Conservation (phyloP, 2,113 vertebrate genomes). For the Terrapene triunguis region DNA sequence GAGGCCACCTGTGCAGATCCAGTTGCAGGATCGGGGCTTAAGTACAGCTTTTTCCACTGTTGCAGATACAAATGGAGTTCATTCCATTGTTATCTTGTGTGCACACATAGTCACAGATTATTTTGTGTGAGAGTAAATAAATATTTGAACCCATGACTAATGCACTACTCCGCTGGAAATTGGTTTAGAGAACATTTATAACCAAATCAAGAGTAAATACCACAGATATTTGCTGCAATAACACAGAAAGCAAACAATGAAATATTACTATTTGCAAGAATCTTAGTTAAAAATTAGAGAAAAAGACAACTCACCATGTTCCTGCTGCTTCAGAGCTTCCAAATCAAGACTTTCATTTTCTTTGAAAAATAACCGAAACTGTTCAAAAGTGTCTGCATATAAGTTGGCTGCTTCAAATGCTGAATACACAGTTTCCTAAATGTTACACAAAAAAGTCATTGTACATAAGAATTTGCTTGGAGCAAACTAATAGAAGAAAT, state of each 20-base stretch:
- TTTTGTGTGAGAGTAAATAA: not conserved
- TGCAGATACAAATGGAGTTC: not conserved
- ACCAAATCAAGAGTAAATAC: not conserved
- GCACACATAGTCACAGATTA: not conserved
- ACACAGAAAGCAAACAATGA: not conserved
- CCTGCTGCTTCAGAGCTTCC: slow-evolving; percentile 76
- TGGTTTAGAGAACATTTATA: not conserved
- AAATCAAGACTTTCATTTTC: slow-evolving; percentile 88
- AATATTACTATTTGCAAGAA: not conserved
- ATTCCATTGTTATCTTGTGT: not conserved
- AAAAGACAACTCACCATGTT: slow-evolving; percentile 82
- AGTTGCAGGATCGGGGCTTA: not conserved
- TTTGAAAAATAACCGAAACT: slow-evolving; percentile 82
- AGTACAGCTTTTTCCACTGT: not conserved
- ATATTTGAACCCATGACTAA: not conserved
- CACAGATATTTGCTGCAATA: not conserved
- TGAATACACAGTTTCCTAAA: slow-evolving; percentile 81
- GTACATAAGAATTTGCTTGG: not conserved
- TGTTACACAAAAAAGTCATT: not conserved
- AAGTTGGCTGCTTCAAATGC: slow-evolving; percentile 82
- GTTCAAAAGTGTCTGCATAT: slow-evolving; percentile 84
- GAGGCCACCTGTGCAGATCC: not conserved
- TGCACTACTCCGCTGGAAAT: not conserved
- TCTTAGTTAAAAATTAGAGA: not conserved
- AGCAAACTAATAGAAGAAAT: not conserved